phyloP scores from a whole-genome alignment of 2,797 vertebrate genomes.

The Pristis pectinata region DNA sequence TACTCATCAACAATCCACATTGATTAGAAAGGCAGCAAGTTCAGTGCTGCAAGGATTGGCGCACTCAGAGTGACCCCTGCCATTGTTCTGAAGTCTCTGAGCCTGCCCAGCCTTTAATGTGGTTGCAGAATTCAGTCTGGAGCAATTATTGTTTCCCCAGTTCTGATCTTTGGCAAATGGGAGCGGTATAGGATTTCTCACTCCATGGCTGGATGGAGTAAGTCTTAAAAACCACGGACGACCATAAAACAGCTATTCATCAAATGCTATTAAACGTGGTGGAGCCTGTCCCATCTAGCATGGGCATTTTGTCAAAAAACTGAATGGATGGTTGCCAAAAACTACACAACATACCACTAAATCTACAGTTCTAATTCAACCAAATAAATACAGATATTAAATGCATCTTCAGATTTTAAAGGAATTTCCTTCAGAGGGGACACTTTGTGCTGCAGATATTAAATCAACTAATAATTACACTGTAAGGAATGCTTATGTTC shows the following conservation, averaged over 20 bases:
- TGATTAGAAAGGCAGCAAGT: not conserved
- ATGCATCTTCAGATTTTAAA: constrained; percentile 13
- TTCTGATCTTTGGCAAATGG: constrained; percentile 10
- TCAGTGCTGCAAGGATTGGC: not conserved
- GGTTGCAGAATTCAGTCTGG: not conserved
- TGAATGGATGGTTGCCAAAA: constrained; percentile 13
- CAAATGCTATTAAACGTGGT: not conserved
- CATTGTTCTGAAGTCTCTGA: not conserved
- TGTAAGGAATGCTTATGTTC: not conserved
- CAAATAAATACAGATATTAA: constrained; percentile 33
- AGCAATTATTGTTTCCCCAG: constrained; percentile 24
- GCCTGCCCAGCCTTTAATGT: not conserved
- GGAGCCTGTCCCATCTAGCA: constrained; percentile 21
- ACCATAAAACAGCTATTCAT: constrained; percentile 35
- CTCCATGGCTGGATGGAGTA: not conserved
- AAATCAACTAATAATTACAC: not conserved
- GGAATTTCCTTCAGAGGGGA: constrained; percentile 21
- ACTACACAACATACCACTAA: constrained; percentile 25
- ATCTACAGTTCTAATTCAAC: not conserved
- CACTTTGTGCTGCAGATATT: not conserved
- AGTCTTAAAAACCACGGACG: constrained; percentile 10
- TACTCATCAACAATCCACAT: not conserved
- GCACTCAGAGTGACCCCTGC: not conserved
- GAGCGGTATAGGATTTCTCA: not conserved
- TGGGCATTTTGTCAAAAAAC: not conserved